Evolutionary conservation across 1,140 invertebrate genomes (phyloP).

Genomic region (Dryas iulia): DNA sequence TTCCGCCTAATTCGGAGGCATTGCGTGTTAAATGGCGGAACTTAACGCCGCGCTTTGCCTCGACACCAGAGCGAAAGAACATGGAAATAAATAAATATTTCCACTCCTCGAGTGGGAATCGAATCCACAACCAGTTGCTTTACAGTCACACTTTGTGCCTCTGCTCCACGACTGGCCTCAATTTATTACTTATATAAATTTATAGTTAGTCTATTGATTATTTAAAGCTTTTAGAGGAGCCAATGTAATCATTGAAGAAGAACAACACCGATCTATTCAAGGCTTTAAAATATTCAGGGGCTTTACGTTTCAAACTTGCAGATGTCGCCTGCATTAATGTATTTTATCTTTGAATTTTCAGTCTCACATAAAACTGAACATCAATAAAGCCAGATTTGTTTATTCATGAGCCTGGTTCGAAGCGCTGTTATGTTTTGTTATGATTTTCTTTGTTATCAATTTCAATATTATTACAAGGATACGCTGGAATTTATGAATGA

Average conservation of each 20-base stretch:
- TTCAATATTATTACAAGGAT: slow-evolving; percentile 4
- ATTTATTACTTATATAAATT: no score
- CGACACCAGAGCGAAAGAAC: no score
- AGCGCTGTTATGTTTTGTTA: slow-evolving; percentile 17
- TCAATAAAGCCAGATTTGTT: slow-evolving; percentile 46
- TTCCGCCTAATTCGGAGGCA: no score
- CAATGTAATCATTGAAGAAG: background rate
- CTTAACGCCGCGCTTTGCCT: no score
- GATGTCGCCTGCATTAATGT: slow-evolving; percentile 25
- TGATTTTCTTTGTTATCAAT: slow-evolving; percentile 22
- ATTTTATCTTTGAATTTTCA: slow-evolving; percentile 34
- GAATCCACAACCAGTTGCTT: no score
- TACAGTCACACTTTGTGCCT: no score
- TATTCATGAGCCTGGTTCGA: slow-evolving; percentile 54
- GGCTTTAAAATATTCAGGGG: slow-evolving; percentile 18
- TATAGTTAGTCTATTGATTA: no score
- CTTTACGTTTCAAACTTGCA: slow-evolving; percentile 21
- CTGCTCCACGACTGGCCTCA: no score
- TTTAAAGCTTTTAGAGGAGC: no score
- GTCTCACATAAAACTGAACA: slow-evolving; percentile 31
- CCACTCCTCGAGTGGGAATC: no score
- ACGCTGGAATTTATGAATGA: background rate
- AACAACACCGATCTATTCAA: slow-evolving; percentile 6
- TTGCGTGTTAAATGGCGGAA: no score
- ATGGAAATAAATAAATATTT: no score